phyloP scores from a whole-genome alignment of 2,888 invertebrate species.

The Andrena haemorrhoa region DNA sequence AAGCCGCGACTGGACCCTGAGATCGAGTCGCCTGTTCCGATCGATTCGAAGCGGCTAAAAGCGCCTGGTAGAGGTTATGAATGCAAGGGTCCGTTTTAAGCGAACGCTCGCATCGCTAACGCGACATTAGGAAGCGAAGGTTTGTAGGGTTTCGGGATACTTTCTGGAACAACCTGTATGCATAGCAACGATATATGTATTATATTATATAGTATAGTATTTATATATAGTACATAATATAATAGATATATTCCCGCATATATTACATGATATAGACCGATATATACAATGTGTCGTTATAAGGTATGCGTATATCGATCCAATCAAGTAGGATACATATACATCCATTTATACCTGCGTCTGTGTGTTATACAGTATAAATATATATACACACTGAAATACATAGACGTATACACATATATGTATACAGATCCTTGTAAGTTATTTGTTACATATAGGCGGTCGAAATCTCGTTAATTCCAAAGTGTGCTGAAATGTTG shows the following conservation, averaged over 20 bases:
- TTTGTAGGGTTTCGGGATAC: background rate
- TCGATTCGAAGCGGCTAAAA: background rate
- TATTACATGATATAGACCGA: slow-evolving; percentile 19
- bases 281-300: slow-evolving; percentile 17
- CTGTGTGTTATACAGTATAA: slow-evolving; percentile 28
- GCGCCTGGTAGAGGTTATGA: background rate
- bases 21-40: background rate
- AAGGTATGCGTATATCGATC: slow-evolving; percentile 21
- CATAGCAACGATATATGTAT: slow-evolving; percentile 50
- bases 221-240: slow-evolving; percentile 50
- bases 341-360: slow-evolving; percentile 42
- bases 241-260: slow-evolving; percentile 62
- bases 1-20: slow-evolving; percentile 1
- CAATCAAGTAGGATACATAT: slow-evolving; percentile 49
- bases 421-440: slow-evolving; percentile 18
- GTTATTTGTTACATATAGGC: slow-evolving; percentile 17
- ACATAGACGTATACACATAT: slow-evolving; percentile 35
- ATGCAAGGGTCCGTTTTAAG: background rate
- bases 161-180: slow-evolving; percentile 38
- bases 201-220: slow-evolving; percentile 75
- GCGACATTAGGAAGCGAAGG: background rate
- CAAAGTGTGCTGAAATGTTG: slow-evolving; percentile 7
- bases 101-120: background rate
- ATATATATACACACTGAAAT: slow-evolving; percentile 38
- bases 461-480: slow-evolving; percentile 43